Evolutionary conservation across 1,140 invertebrate species (phyloP).

Genomic region (Oncopeltus fasciatus): DNA sequence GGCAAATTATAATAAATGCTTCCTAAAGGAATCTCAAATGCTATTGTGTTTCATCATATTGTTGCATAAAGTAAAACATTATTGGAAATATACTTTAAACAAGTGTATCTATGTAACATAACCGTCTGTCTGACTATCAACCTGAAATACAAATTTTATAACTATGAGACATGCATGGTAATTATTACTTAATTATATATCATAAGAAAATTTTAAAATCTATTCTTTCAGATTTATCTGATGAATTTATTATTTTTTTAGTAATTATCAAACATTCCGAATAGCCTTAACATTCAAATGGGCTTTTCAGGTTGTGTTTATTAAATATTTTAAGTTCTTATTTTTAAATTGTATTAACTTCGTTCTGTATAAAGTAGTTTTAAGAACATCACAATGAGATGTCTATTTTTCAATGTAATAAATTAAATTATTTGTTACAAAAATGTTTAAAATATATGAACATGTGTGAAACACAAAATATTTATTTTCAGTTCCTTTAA

Average conservation of each 20-base stretch:
- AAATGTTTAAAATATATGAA: neutral
- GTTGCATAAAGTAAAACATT: neutral
- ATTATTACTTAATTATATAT: neutral
- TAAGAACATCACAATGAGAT: neutral
- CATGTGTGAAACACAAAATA: neutral
- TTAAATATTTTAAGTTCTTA: neutral
- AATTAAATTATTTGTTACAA: neutral
- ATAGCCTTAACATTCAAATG: neutral
- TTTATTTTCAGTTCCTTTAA: slow-evolving; percentile 5
- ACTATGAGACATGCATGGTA: neutral
- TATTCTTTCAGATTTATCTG: neutral
- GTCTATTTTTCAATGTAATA: neutral
- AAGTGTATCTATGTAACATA: slow-evolving; percentile 4
- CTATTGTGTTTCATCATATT: slow-evolving; percentile 4
- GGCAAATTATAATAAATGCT: slow-evolving; percentile 18
- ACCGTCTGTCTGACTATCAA: slow-evolving; percentile 10
- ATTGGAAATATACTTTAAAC: slow-evolving; percentile 6
- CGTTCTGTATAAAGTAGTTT: neutral
- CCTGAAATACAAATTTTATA: neutral
- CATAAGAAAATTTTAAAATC: neutral
- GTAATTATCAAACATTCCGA: neutral
- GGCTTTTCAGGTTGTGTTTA: no score
- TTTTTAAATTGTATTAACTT: neutral
- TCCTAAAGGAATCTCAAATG: slow-evolving; percentile 21
- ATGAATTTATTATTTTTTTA: neutral